These are phyloP conservation scores for Elaphurus davidianus DNA, from an alignment of 2,113 vertebrate species.

Conservation along the genomic window DNA sequence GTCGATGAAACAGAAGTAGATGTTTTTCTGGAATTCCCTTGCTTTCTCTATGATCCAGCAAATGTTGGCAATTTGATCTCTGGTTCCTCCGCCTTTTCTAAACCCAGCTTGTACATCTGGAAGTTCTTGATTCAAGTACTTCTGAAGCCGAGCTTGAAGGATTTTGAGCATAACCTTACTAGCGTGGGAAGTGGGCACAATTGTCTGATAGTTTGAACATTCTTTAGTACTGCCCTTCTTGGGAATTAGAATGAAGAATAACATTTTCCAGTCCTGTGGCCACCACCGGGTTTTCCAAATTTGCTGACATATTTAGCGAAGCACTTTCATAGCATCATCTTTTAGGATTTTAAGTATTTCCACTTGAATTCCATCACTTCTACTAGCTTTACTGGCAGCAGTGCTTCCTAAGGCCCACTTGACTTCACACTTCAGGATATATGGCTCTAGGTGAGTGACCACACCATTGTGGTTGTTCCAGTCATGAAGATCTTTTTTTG, in stretches of 20 bases:
- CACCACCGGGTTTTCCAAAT: background rate
- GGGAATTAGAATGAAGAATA: background rate
- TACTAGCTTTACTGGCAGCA: background rate
- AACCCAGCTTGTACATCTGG: background rate
- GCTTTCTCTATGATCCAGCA: background rate
- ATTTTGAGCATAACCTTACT: background rate
- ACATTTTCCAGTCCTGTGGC: background rate
- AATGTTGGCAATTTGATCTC: background rate
- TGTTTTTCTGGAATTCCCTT: background rate
- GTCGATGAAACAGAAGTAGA: background rate
- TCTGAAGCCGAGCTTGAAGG: background rate
- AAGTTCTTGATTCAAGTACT: background rate
- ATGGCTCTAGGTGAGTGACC: background rate
- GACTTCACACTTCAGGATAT: background rate
- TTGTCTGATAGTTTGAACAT: background rate
- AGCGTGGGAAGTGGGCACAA: background rate
- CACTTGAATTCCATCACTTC: background rate
- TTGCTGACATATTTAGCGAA: rapidly evolving
- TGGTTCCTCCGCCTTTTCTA: background rate
- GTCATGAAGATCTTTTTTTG: background rate
- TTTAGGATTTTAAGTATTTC: background rate
- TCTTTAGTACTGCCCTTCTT: background rate
- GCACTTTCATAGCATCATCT: background rate
- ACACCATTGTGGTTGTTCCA: background rate
- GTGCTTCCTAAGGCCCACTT: background rate